These are phyloP conservation scores for Bubo blakistoni DNA, from an alignment of 2,113 vertebrate species.

Conservation along the genomic window DNA sequence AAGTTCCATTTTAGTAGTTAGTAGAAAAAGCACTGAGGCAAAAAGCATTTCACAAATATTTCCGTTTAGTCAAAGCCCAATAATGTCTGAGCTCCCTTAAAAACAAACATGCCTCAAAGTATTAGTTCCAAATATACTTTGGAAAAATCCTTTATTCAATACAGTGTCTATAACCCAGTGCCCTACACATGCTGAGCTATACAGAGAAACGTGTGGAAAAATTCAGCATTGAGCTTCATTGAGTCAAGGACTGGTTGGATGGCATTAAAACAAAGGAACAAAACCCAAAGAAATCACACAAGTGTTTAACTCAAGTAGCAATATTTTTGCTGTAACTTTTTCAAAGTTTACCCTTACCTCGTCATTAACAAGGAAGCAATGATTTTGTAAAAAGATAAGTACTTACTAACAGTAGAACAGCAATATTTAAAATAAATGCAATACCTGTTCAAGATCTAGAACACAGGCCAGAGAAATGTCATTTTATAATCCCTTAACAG, in stretches of 20 bases:
- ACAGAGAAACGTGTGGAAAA: background rate
- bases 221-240: background rate
- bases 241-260: background rate
- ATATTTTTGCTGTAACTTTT: background rate
- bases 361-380: background rate
- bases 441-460: background rate
- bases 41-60: background rate
- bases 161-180: background rate
- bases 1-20: background rate
- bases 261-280: background rate
- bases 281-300: background rate
- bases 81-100: accelerated
- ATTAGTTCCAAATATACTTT: background rate
- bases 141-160: background rate
- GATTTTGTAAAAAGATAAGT: background rate
- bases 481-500: background rate
- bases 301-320: background rate
- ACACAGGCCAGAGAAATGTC: background rate
- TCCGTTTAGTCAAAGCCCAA: background rate
- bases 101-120: background rate
- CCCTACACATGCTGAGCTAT: background rate
- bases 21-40: background rate
- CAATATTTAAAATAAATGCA: background rate
- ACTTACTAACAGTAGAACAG: background rate
- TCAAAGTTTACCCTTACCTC: background rate